Base-by-base conservation (phyloP, 2,888 invertebrate genomes). In the Tetragnatha montana region DNA sequence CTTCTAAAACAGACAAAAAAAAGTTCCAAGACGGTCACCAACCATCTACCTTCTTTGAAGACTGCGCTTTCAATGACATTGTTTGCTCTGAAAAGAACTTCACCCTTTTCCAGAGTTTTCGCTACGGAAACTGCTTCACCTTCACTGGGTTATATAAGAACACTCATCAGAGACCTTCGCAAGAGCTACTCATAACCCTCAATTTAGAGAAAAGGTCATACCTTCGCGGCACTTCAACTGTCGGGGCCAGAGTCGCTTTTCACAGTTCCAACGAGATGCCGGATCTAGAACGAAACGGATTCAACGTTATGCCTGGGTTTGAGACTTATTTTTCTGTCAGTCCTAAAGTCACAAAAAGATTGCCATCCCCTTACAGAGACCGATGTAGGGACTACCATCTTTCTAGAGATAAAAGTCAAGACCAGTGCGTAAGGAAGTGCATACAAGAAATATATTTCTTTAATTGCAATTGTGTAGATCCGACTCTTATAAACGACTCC, bases 131-230 rank as follows among this genome's bases (percentile, higher is more conserved):
- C 8, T 88, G 83, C 47, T 88, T 75, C n/a, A 83, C 82, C 8
- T 83, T 88, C 47, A 88, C 82, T n/a, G 22, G 74, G 21, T 19
- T 19, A 8, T 83, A 83, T 14, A 6, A 2, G 6, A 75, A 14
- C 49, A 47, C 75, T 10, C 8, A 14, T 50, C 69, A 14, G 83
- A 74, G 35, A 88, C 88, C 82, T 6, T 73, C 78, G 10, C 21
- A 50, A 8, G 87, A 76, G 12, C 70, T 82, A 19, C 91, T 89
- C 60, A 51, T 91, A n/a, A 89, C 79, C 8, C 19, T 92, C 8
- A 83, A 91, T 81, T 51, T 91, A 8, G 81, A 89, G 21, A 71
- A 80, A 0, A 50, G 74, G 7, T 81, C 87, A 49, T 92, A 92
- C 50, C 6, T 91, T 1, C 22, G 75, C 7, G 74, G 87, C 1